A percentile compares a stretch with the other conserved stretches of the same genome.
Evolutionary conservation across 30 jellyfish, hydroid and myxozoan species (phyloP).

Genomic region (Pseudorhiza aurosa): DNA sequence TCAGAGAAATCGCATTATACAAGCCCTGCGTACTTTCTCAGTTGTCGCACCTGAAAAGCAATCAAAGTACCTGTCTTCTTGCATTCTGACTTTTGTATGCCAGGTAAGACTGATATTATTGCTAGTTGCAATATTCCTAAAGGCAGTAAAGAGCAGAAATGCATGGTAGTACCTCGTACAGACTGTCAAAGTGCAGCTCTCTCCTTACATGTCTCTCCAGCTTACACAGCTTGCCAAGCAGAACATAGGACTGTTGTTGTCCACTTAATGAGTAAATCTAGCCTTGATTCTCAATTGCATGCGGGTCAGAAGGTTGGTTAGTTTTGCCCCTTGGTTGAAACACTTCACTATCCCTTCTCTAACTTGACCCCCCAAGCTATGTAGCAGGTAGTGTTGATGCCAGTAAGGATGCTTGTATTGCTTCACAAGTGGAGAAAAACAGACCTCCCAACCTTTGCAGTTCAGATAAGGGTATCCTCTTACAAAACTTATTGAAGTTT

Average conservation of each 20-base stretch:
- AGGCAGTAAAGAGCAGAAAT: conserved; percentile 17
- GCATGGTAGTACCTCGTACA: conserved; percentile 8
- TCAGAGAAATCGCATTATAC: conserved; percentile 17
- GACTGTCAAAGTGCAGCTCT: background rate
- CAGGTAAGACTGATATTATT: conserved; percentile 17
- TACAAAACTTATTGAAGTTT: conserved; percentile 13
- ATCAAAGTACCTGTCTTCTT: conserved; percentile 1
- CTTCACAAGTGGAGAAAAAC: background rate
- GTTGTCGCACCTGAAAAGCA: conserved; percentile 26
- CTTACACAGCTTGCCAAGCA: conserved; percentile 30
- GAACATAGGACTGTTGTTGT: background rate
- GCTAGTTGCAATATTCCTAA: conserved; percentile 12
- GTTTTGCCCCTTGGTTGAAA: conserved; percentile 40
- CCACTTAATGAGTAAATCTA: conserved; percentile 27
- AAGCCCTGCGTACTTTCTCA: conserved; percentile 6
- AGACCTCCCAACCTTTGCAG: background rate
- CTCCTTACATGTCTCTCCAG: conserved; percentile 5
- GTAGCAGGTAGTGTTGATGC: background rate
- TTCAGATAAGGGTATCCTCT: background rate
- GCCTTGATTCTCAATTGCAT: conserved; percentile 35
- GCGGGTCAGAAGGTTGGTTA: conserved; percentile 45
- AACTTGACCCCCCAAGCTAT: background rate
- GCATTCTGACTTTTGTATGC: conserved; percentile 14
- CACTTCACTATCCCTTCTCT: background rate
- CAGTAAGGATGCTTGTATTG: background rate